Percentiles rank a stretch among this genome's conserved stretches.
These are phyloP conservation scores for Natrix natrix DNA, from an alignment of 2,797 vertebrate genomes.

Conservation along the genomic window DNA sequence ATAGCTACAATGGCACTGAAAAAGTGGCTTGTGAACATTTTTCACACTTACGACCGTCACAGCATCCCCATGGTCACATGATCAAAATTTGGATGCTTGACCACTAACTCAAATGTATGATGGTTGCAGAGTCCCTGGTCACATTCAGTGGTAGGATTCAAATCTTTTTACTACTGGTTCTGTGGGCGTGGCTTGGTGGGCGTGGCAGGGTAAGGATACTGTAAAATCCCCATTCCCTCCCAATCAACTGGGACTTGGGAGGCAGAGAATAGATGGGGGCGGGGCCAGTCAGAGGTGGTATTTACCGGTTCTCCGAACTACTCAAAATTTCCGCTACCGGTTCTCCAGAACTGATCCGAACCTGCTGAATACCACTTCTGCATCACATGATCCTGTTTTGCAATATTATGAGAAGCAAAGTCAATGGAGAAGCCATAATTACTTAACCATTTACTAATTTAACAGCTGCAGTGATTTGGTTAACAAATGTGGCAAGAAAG, in stretches of 20 bases:
- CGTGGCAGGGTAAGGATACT: no score
- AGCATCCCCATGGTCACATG: not conserved
- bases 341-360: no score
- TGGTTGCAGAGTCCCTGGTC: not conserved
- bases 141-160: no score
- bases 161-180: no score
- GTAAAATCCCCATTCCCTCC: no score
- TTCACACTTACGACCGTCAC: not conserved
- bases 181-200: no score
- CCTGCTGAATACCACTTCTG: no score
- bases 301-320: no score
- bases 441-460: not conserved
- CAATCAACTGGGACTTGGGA: no score
- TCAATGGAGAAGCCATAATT: not conserved
- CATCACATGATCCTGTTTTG: not conserved
- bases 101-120: not conserved
- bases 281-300: no score
- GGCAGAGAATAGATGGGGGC: no score
- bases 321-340: no score
- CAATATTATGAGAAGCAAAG: not conserved
- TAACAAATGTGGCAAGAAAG: not conserved
- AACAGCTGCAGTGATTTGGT: not conserved
- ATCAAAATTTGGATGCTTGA: not conserved
- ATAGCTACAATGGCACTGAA: not conserved
- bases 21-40: not conserved